These are phyloP conservation scores for Sorex araneus DNA, from an alignment of 2,113 vertebrate genomes.

Conservation along the genomic window DNA sequence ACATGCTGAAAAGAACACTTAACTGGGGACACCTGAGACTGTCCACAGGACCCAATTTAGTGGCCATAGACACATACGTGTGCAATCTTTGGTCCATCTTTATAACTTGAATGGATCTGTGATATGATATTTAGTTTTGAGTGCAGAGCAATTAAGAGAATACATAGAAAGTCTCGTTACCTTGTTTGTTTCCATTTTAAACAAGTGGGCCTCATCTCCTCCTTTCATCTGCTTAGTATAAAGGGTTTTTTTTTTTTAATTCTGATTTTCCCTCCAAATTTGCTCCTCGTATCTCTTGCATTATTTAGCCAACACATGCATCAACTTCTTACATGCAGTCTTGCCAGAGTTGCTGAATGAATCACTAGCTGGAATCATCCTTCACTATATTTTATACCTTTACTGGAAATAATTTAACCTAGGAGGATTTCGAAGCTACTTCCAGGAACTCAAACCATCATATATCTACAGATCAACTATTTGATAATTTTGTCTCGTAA, in stretches of 20 bases:
- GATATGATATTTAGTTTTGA: background rate
- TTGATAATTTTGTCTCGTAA: background rate
- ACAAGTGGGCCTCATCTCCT: background rate
- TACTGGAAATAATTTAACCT: slow-evolving; percentile 12
- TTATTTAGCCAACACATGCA: slow-evolving; percentile 30
- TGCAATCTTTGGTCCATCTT: background rate
- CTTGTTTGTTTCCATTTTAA: slow-evolving; percentile 9
- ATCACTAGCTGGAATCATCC: background rate
- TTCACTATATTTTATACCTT: slow-evolving; percentile 34
- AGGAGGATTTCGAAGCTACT: background rate
- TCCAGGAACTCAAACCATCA: background rate
- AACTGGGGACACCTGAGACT: background rate
- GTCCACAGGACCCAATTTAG: background rate
- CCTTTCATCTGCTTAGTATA: background rate
- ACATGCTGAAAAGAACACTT: background rate
- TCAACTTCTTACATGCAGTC: background rate
- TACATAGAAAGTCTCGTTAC: background rate
- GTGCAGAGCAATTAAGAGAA: background rate
- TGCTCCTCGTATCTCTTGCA: background rate
- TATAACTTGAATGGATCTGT: background rate
- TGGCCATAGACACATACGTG: background rate
- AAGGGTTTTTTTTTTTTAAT: background rate
- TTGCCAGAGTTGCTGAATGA: background rate
- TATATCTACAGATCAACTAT: background rate
- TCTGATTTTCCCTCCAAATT: background rate